Evolutionary conservation across 2,113 vertebrate species (phyloP).

Genomic region (Camelus bactrianus): DNA sequence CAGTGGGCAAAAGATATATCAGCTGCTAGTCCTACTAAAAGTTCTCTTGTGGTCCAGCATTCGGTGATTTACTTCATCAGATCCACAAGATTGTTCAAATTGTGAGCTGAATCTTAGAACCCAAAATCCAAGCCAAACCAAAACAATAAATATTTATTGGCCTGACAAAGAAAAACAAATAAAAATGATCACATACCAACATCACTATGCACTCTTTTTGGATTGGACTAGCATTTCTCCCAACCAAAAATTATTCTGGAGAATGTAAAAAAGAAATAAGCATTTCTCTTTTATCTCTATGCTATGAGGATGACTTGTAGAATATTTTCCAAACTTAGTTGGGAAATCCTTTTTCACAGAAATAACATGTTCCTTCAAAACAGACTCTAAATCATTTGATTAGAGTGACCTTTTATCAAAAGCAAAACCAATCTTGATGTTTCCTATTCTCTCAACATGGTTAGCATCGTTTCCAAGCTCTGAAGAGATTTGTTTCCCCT

Average conservation of each 20-base stretch:
- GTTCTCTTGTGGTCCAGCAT: background rate
- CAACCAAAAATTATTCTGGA: constrained; percentile 8
- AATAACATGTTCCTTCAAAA: constrained; percentile 47
- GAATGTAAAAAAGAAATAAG: background rate
- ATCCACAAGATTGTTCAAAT: background rate
- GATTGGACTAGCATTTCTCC: background rate
- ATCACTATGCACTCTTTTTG: background rate
- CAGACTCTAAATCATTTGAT: background rate
- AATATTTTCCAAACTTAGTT: constrained; percentile 13
- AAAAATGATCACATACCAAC: background rate
- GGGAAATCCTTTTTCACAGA: constrained; percentile 34
- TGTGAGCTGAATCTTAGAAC: background rate
- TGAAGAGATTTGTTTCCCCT: background rate
- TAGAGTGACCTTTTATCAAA: constrained; percentile 36
- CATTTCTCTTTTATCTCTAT: background rate
- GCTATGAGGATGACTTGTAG: background rate
- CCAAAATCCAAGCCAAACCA: background rate
- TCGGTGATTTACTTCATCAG: background rate
- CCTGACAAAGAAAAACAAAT: constrained; percentile 1
- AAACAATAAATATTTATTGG: background rate
- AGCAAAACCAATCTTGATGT: background rate
- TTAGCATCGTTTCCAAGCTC: background rate
- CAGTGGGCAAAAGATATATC: background rate
- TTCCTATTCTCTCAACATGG: background rate
- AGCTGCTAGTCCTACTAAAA: background rate